Evolutionary conservation across 2,113 vertebrate genomes (phyloP), one percentile per base, ranked within the genome.

Genomic region (Pangasianodon hypophthalmus): DNA sequence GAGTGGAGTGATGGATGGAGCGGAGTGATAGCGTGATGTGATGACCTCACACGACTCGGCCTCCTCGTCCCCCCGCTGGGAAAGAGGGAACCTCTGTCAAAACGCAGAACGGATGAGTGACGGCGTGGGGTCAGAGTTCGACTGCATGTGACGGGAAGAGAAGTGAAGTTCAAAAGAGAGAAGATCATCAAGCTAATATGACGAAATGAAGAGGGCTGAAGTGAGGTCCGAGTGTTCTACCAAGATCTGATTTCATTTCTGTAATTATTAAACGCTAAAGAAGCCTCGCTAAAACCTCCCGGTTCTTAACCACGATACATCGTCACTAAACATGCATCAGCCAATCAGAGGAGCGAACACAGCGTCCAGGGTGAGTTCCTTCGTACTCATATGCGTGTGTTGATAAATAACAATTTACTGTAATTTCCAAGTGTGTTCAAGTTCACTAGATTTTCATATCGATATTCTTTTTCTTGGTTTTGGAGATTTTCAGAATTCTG

Each of bases 1-100:
- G 60, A 64, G 84, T 6, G 46, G 86, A 37, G 84, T 90, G 86
- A 75, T 85, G 86, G 81, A 88, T 88, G 81, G 83, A 90, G 87
- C 56, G 26, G 54, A 88, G 86, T 69, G 81, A 85, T 29, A 29
- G 84, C 16, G 6, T 67, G 84, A 85, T 62, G 21, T 50, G 84
- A 85, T 69, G 84, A 85, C 84, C 84, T 85, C 84, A 85, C 84
- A 69, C 62, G 26, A 85, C 60, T 85, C 62, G 44, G 41, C 84
- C 84, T 50, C 44, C 62, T 85, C 46, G 62, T 69, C 84, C 84
- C 56, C 84, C 84, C 29, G 16, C 84, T 50, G 84, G 84, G 62
- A 69, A 50, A 69, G 60, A 18, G 62, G 62, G 84, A 85, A 67
- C 84, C 62, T 67, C 84, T 85, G 84, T 85, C 60, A 48, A n/a